phyloP scores from a whole-genome alignment of 2,797 vertebrate genomes.

The Eurystomus glaucurus region DNA sequence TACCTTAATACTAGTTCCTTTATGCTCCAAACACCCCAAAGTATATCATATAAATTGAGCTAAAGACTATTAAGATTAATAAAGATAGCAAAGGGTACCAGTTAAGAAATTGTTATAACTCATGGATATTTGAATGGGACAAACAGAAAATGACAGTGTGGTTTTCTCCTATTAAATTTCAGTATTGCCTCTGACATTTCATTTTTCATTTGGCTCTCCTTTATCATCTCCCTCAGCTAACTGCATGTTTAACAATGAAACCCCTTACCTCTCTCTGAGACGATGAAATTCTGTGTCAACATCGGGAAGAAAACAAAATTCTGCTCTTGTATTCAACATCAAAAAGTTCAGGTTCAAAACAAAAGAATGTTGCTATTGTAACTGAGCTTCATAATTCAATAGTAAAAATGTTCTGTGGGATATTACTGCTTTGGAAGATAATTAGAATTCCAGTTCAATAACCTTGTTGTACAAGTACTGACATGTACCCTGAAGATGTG shows the following conservation, averaged over 20 bases:
- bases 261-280: background rate
- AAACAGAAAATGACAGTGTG: background rate
- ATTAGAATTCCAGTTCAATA: constrained; percentile 46
- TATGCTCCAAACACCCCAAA: background rate
- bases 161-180: background rate
- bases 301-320: constrained; percentile 9
- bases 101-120: background rate
- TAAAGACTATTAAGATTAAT: background rate
- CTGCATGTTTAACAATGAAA: background rate
- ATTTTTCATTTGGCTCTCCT: background rate
- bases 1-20: background rate
- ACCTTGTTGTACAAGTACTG: constrained; percentile 10
- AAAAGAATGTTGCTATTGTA: background rate
- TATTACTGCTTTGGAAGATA: constrained; percentile 4
- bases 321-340: background rate
- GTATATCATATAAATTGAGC: background rate
- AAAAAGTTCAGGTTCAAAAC: background rate
- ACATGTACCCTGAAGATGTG: background rate
- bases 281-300: constrained; percentile 5
- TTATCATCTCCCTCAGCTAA: background rate
- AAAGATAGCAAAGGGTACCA: background rate
- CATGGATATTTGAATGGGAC: background rate
- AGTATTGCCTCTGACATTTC: background rate
- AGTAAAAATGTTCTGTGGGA: background rate
- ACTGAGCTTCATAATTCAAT: constrained; percentile 2